Base-by-base conservation (phyloP, 2,113 vertebrate species). In the Actenoides lindsayi region DNA sequence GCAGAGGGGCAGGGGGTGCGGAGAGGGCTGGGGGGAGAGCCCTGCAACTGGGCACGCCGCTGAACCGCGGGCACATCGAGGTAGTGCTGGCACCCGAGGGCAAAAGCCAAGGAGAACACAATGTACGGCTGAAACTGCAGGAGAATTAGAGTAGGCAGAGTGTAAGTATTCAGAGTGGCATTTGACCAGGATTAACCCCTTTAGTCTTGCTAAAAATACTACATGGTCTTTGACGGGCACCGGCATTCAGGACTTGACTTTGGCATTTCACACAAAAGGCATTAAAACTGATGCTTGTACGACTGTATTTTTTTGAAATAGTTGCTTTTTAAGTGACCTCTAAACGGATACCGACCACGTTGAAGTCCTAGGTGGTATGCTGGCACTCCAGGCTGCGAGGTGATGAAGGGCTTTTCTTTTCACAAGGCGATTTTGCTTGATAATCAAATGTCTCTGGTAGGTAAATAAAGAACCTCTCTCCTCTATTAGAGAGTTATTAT, bases 371-470 rank as follows among this genome's bases (percentile, higher is more conserved):
- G 85, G 92, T 83, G 95, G 96, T 97, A 97, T 96, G 97, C 82
- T 95, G 89, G 91, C 81, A 97, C 95, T 98, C 77, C 16, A 96
- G 87, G 89, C 76, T 87, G 81, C 19, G 68, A 97, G 94, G 89
- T 94, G 94, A 96, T 95, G 94, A 89, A 97, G 95, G 97, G 94
- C 94, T 96, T 98, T 97, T 90, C 95, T 97, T 95, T 96, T 96
- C 96, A 95, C 68, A 88, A 87, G 56, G 78, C 93, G 94, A 91
- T 95, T 91, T 94, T 96, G 89, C 96, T 94, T 94, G 92, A 97
- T 97, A 97, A 97, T 95, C 96, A 97, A 97, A 77, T 53, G 87
- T 95, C 97, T 97, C 97, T 96, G 81, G 73, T 98, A 97, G 94
- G 95, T 94, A 98, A 98, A 98, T 89, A 97, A 59, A 84, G 95